These are phyloP conservation scores for Gallinago paraguaiae DNA, from an alignment of 2,113 vertebrate species.

Conservation along the genomic window DNA sequence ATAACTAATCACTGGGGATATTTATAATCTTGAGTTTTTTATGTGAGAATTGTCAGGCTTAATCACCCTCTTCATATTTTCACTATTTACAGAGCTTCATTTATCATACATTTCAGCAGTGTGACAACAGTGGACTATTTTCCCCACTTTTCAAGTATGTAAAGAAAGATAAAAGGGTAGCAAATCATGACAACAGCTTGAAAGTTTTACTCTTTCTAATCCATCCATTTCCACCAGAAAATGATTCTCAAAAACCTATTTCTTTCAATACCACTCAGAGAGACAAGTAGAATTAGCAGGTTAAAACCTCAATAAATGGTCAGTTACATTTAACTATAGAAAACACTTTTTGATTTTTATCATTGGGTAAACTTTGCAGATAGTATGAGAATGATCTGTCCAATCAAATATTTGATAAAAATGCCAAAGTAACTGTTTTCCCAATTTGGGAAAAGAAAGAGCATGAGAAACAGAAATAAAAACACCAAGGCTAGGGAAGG, in stretches of 20 bases:
- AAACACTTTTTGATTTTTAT: not conserved
- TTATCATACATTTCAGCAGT: conserved; percentile 71
- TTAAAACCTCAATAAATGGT: not conserved
- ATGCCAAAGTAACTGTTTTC: not conserved
- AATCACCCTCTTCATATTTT: conserved; percentile 83
- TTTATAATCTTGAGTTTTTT: conserved; percentile 83
- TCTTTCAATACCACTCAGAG: not conserved
- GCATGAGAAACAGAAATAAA: not conserved
- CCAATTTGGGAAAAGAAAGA: not conserved
- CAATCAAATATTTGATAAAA: not conserved
- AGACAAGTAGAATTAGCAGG: not conserved
- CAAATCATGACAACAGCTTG: not conserved
- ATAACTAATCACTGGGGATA: conserved; percentile 83
- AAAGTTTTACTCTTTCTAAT: not conserved
- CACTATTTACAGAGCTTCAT: conserved; percentile 75
- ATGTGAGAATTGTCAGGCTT: conserved; percentile 86
- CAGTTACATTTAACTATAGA: not conserved
- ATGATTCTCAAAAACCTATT: not conserved
- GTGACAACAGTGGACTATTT: conserved; percentile 73
- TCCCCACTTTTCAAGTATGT: conserved; percentile 8
- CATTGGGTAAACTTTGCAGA: not conserved
- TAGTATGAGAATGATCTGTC: not conserved
- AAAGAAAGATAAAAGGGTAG: conserved; percentile 3
- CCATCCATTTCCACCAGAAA: not conserved
- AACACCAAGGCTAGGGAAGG: not conserved